Percentiles rank a stretch among this genome's conserved stretches.
Conservation (phyloP, 1,140 invertebrate genomes). For the Arctopsyche grandis region DNA sequence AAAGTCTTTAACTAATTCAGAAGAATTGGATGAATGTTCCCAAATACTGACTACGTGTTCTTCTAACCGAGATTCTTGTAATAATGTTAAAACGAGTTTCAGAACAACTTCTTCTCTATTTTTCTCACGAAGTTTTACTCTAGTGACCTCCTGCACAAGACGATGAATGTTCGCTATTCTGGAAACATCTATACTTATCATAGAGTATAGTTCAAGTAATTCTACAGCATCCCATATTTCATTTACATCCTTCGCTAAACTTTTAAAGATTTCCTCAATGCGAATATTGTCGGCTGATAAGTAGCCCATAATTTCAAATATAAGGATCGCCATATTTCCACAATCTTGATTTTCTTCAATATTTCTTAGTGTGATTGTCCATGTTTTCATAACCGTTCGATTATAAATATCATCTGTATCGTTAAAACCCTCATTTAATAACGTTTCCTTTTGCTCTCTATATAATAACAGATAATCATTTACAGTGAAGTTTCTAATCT, state of each 20-base stretch:
- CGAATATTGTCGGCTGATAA: background rate
- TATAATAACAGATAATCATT: background rate
- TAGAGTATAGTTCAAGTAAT: background rate
- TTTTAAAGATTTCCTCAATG: background rate
- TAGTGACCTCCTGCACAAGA: background rate
- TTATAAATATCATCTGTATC: background rate
- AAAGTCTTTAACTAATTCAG: background rate
- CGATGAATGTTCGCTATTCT: background rate
- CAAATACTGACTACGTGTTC: background rate
- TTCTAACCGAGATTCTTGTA: background rate
- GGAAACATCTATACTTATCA: background rate
- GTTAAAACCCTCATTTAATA: background rate
- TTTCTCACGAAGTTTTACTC: background rate
- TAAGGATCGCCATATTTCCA: background rate
- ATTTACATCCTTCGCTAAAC: background rate
- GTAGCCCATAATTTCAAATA: background rate
- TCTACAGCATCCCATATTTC: background rate
- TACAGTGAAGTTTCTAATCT: background rate
- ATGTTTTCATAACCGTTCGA: background rate
- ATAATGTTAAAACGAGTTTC: background rate
- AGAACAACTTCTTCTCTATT: background rate
- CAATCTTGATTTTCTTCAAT: background rate
- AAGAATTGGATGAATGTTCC: background rate
- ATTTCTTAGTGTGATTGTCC: background rate
- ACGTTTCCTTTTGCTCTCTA: background rate